Evolutionary conservation across 2,888 invertebrate genomes (phyloP), one percentile per base, ranked within the genome.

Genomic region (Drosophila greeni): DNA sequence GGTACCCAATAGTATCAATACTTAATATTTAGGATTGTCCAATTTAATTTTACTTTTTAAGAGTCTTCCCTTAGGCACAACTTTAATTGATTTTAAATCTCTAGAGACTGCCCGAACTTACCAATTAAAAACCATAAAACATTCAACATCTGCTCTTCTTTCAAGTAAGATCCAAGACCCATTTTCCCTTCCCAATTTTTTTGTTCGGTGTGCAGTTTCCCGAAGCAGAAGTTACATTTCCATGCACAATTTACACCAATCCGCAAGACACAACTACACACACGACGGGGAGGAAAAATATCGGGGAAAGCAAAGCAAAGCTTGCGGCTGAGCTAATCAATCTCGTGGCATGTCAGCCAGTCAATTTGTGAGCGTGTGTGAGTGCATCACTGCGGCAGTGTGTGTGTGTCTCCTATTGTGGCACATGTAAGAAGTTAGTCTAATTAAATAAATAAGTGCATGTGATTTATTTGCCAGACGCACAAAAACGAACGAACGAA

Each of bases 191-290:
- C 12, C 7, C 18, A n/a, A n/a, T n/a, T 52, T 33, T 54, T 37
- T 57, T 29, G 37, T 18, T 14, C 49, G n/a, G 36, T 43, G 49
- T 36, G 51, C 29, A 66, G 54, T 49, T 66, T 43, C 33, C 37
- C 52, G 26, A 42, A 72, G 81, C 80, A 81, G 85, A 76, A 83
- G 83, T 81, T 83, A 81, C 84, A 81, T 85, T 85, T 81, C 81
- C 81, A 81, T 81, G 85, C 81, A 81, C 81, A 81, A 81, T 81
- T 81, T 81, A 81, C 81, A 81, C 82, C 85, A 82, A 76, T 83
- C 73, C 71, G 72, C 73, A 69, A 67, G 72, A 65, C 55, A 37
- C 62, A 66, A 52, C 66, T 64, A 58, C 47, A 42, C 52, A 52
- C 20, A 34, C 11, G 47, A 31, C 14, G 37, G 29, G 23, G 18